A percentile compares a stretch with the other conserved stretches of the same genome.
Evolutionary conservation across 2,797 vertebrate genomes (phyloP).

Genomic region (Phoeniculus purpureus): DNA sequence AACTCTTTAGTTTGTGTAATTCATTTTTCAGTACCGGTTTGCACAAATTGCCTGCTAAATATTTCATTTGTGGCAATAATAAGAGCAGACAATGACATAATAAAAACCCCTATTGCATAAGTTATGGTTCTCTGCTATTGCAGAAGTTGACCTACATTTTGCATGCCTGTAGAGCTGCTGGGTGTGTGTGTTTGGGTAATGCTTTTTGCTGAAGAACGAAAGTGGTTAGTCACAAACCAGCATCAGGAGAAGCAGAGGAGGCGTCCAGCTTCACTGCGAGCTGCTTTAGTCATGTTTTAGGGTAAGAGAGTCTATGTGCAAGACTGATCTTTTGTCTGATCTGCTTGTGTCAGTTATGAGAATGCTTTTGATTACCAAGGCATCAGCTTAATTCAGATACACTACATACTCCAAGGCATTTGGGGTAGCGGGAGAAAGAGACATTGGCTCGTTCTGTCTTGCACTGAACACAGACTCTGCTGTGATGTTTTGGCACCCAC

Average conservation of each 20-base stretch:
- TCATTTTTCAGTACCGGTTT: conserved; percentile 1
- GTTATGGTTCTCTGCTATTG: background rate
- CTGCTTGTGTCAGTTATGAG: background rate
- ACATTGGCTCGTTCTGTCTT: background rate
- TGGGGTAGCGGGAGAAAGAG: background rate
- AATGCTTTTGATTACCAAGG: background rate
- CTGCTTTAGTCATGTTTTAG: background rate
- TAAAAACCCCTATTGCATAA: background rate
- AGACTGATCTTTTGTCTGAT: background rate
- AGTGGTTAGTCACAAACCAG: background rate
- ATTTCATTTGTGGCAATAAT: background rate
- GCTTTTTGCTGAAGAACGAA: background rate
- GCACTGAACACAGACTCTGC: background rate
- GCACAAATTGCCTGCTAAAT: background rate
- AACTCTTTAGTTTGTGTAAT: background rate
- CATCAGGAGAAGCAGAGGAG: background rate
- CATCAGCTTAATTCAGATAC: background rate
- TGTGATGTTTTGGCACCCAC: background rate
- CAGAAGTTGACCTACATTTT: background rate
- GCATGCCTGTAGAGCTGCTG: background rate
- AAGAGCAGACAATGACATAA: background rate
- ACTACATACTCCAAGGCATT: background rate
- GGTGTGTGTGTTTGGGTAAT: background rate
- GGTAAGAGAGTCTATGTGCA: background rate
- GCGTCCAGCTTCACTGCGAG: background rate